Percentiles rank a stretch among this genome's conserved stretches.
phyloP scores from a whole-genome alignment of 2,888 invertebrate genomes.

The Piscicola geometra region DNA sequence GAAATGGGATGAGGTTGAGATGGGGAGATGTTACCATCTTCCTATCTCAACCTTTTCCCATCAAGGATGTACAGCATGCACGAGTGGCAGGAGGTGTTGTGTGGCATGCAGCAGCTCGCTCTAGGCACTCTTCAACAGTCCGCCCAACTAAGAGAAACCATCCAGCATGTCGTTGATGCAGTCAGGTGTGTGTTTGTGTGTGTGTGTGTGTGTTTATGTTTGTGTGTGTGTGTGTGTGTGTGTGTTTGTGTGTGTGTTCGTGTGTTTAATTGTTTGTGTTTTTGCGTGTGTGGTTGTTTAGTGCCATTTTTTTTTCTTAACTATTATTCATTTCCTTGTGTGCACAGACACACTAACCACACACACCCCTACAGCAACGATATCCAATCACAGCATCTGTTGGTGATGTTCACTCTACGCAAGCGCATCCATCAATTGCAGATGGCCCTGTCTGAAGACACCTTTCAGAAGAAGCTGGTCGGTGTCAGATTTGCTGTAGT shows the following conservation, averaged over 20 bases:
- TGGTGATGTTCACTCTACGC: constrained; percentile 33
- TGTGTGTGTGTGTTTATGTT: not conserved
- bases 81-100: constrained; percentile 35
- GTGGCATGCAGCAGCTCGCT: not conserved
- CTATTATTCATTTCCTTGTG: no score
- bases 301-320: no score
- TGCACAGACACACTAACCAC: no score
- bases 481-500: not conserved
- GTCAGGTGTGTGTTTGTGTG: not conserved
- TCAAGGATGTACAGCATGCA: constrained; percentile 23
- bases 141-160: constrained; percentile 26
- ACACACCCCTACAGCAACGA: constrained; percentile 29
- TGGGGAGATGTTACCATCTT: no score
- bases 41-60: not conserved
- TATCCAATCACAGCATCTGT: constrained; percentile 29
- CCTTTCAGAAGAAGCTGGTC: constrained; percentile 33
- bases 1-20: no score
- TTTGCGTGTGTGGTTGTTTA: no score
- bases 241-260: no score
- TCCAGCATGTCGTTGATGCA: constrained; percentile 24
- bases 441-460: constrained; percentile 30
- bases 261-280: no score
- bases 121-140: constrained; percentile 13
- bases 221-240: not conserved
- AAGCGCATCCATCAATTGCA: constrained; percentile 33